A percentile compares a stretch with the other conserved stretches of the same genome.
Evolutionary conservation across 2,113 vertebrate genomes (phyloP).

Genomic region (Chaetodon trifascialis): DNA sequence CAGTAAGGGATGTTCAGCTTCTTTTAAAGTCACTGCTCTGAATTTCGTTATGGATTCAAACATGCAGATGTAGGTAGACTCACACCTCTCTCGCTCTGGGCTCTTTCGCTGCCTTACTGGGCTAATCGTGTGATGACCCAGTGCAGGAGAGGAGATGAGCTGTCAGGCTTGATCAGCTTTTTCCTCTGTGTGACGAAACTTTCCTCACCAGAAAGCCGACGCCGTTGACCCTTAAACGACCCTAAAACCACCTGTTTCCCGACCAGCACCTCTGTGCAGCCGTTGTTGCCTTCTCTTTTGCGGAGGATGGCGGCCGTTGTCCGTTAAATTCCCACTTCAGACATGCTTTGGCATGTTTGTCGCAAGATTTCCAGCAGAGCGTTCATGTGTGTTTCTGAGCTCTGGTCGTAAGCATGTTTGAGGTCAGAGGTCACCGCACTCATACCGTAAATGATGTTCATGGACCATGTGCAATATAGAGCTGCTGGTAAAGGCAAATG

Average conservation of each 20-base stretch:
- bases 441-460: background rate
- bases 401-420: background rate
- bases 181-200: background rate
- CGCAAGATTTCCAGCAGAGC: background rate
- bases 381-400: background rate
- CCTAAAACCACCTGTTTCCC: background rate
- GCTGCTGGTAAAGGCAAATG: background rate
- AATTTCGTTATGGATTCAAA: background rate
- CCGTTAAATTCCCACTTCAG: background rate
- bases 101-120: conserved; percentile 1
- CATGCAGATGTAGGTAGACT: background rate
- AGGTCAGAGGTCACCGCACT: background rate
- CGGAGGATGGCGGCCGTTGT: background rate
- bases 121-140: conserved; percentile 21
- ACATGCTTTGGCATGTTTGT: background rate
- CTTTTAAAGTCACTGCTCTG: background rate
- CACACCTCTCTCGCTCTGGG: background rate
- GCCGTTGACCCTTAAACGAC: background rate
- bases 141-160: background rate
- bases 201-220: background rate
- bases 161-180: background rate
- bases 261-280: background rate
- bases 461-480: background rate
- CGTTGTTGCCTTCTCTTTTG: background rate
- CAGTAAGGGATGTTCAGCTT: background rate